These are phyloP conservation scores for Phoxinus phoxinus DNA, from an alignment of 2,113 vertebrate genomes.

Conservation along the genomic window DNA sequence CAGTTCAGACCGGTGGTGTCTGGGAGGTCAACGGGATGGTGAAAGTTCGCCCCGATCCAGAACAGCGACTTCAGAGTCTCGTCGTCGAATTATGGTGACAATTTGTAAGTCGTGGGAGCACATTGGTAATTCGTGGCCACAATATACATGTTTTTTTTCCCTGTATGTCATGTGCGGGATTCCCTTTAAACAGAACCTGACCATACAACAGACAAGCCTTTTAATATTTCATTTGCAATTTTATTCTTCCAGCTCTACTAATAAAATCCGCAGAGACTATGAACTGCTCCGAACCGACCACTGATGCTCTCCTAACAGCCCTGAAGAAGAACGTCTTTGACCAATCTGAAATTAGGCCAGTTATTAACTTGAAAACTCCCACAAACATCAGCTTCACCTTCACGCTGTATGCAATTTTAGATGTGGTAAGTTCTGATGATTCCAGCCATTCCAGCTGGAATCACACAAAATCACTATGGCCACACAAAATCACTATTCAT, in stretches of 20 bases:
- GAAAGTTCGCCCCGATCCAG: too few species aligned
- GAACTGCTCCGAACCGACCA: conserved; percentile 67
- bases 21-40: too few species aligned
- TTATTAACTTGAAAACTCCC: conserved; percentile 56
- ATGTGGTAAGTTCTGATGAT: conserved; percentile 70
- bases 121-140: too few species aligned
- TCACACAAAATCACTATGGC: too few species aligned
- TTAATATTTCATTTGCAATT: background rate
- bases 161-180: too few species aligned
- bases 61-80: too few species aligned
- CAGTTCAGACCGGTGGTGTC: too few species aligned
- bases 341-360: conserved; percentile 67
- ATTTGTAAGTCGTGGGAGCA: too few species aligned
- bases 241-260: conserved; percentile 54
- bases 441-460: background rate
- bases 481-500: background rate
- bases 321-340: conserved; percentile 60
- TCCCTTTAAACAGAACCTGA: background rate
- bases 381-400: conserved; percentile 63
- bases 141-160: too few species aligned
- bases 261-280: conserved; percentile 24
- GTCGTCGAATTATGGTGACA: too few species aligned
- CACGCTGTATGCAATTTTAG: conserved; percentile 72
- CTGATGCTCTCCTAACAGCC: conserved; percentile 62
- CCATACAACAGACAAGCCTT: background rate